Base-by-base conservation (phyloP, 2,797 vertebrate genomes). In the Lutjanus campechanus region DNA sequence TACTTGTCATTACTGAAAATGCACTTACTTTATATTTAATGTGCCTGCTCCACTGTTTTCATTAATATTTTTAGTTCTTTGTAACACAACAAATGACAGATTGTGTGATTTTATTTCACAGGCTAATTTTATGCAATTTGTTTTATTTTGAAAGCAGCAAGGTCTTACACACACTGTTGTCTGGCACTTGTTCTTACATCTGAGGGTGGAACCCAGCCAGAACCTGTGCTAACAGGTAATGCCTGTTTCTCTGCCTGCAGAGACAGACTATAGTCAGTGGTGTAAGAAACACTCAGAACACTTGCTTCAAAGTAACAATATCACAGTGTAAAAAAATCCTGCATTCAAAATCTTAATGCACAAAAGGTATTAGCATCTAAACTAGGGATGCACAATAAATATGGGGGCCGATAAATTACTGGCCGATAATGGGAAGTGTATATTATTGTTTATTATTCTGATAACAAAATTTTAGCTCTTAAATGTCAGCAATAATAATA, bases 61-160 rank as follows among this genome's bases (percentile, higher is more conserved):
- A 59, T 5, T 1, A 1, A 54, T 1, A 5, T 1, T 11, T 11
- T 15, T 1, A 44, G 1, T 25, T 64, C 0, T 12, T 16, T 59
- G 2, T 51, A 3, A 29, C 1, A 51, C 0, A 7, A 8, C 8
- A 20, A 6, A 1, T 29, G 7, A n/a, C 20, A 46, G 0, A 10
- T 5, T 20, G 0, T 0, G 0, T 1, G 0, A 1, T 16, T 75
- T 11, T 11, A 9, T 41, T 51, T 7, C 2, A 41, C 8, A 20
- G 6, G 16, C 1, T 67, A 5, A 17, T 51, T 46, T 20, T 16
- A 17, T 10, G 12, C 1, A 8, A 5, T 74, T 0, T 7, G 12
- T 56, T 85, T 91, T 90, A 89, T 87, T 92, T 85, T 90, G 85
- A 85, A 91, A 77, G 47, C 2, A 50, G 3, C 2, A 7, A 2